Conservation (phyloP, 2,888 invertebrate species). For the Sabatieria punctata region DNA sequence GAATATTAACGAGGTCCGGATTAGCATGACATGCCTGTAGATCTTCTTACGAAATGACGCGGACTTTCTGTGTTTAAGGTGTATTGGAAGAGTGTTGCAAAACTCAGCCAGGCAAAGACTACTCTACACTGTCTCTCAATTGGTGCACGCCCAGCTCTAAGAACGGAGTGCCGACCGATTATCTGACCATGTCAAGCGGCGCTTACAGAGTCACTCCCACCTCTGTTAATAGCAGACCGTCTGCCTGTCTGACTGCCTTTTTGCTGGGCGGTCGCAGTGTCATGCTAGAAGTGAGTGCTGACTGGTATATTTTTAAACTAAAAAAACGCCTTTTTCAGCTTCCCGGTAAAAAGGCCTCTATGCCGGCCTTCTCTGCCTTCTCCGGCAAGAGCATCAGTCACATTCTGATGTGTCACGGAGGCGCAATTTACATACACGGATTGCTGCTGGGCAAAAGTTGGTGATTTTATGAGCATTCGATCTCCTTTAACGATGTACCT, state of each 20-base stretch:
- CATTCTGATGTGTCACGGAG: conserved; percentile 77
- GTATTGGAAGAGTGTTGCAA: conserved; percentile 1
- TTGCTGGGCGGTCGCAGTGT: conserved; percentile 56
- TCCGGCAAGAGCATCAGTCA: conserved; percentile 52
- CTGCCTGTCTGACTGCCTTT: conserved; percentile 90
- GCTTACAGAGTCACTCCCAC: conserved; percentile 83
- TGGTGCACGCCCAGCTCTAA: conserved; percentile 72
- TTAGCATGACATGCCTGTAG: too few species aligned
- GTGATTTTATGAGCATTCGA: too few species aligned
- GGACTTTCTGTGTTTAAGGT: neutral
- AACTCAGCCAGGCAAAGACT: conserved; percentile 40
- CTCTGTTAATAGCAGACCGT: conserved; percentile 87
- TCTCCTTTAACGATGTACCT: too few species aligned
- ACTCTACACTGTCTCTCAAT: conserved; percentile 69
- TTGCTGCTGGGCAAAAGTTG: conserved; percentile 60
- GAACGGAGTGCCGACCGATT: neutral
- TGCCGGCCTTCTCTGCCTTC: neutral
- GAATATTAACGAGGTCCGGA: too few species aligned
- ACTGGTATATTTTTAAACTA: too few species aligned
- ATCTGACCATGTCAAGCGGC: too few species aligned
- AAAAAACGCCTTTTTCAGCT: too few species aligned
- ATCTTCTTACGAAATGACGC: too few species aligned
- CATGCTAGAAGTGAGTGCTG: conserved; percentile 24
- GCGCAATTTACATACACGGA: conserved; percentile 92
- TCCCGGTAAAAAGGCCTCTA: too few species aligned